Percentiles rank a stretch among this genome's conserved stretches.
phyloP scores from a whole-genome alignment of 2,797 vertebrate genomes.

The Coluber constrictor region DNA sequence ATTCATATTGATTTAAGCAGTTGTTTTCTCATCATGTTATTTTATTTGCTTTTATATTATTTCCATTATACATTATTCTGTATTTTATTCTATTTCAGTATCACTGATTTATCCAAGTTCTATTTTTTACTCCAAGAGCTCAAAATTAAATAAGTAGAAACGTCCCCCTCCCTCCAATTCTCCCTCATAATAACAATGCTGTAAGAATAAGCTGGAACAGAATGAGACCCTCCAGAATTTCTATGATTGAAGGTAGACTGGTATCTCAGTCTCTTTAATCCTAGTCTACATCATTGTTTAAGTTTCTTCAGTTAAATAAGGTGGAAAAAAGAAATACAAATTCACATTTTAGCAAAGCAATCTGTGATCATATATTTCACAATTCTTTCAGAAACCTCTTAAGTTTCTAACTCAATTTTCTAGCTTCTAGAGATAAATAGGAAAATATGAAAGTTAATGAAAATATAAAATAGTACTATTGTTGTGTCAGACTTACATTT shows the following conservation, averaged over 20 bases:
- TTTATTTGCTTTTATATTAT: not conserved
- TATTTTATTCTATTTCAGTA: not conserved
- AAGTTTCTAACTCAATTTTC: not conserved
- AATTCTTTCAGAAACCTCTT: not conserved
- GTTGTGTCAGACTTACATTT: not conserved
- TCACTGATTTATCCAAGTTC: not conserved
- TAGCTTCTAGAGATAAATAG: not conserved
- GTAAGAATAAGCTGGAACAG: not conserved
- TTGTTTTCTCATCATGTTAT: not conserved
- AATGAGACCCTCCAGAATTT: not conserved
- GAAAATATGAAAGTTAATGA: not conserved
- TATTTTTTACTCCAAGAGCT: not conserved
- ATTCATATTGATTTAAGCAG: not conserved
- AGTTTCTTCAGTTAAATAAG: not conserved
- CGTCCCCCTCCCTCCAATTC: not conserved
- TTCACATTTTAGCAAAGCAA: not conserved
- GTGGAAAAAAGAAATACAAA: not conserved
- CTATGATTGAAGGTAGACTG: not conserved
- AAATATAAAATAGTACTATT: not conserved
- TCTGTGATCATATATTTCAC: not conserved
- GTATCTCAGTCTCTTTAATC: not conserved
- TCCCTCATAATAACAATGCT: not conserved
- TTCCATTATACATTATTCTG: not conserved
- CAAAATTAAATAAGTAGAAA: not conserved
- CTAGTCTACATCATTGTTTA: not conserved